These are phyloP conservation scores for Suricata suricatta DNA, from an alignment of 2,113 vertebrate species.

Conservation along the genomic window DNA sequence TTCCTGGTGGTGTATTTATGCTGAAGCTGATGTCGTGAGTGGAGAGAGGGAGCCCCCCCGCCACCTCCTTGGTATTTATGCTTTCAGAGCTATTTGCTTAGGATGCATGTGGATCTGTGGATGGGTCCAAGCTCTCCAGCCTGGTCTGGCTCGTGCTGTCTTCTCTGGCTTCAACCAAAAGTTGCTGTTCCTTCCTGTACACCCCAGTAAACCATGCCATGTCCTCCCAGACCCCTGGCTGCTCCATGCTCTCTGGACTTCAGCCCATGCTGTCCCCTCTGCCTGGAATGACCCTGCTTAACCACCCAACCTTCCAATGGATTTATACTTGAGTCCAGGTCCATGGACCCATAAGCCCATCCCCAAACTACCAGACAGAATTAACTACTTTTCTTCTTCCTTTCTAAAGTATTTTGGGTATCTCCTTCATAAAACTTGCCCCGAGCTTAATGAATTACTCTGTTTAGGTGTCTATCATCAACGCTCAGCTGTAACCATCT, in stretches of 20 bases:
- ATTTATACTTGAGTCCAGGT: background rate
- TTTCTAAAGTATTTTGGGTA: background rate
- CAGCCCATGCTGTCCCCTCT: background rate
- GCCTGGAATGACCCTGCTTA: background rate
- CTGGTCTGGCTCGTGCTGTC: background rate
- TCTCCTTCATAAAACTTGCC: background rate
- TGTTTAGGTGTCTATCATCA: background rate
- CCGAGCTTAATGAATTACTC: background rate
- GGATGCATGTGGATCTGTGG: background rate
- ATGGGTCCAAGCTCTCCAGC: background rate
- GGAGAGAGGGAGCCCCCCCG: background rate
- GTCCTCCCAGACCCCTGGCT: background rate
- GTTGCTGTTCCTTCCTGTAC: background rate
- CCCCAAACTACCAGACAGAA: background rate
- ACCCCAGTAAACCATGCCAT: background rate
- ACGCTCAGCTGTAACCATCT: background rate
- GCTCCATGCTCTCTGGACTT: background rate
- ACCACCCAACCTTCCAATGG: background rate
- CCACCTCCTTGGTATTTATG: rapidly evolving
- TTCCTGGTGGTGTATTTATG: background rate
- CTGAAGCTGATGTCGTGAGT: background rate
- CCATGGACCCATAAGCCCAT: background rate
- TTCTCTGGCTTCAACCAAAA: background rate
- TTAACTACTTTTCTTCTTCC: background rate
- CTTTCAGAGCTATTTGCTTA: background rate